Base-by-base conservation (phyloP, 2,888 invertebrate genomes). In the Macroteleia sp. region DNA sequence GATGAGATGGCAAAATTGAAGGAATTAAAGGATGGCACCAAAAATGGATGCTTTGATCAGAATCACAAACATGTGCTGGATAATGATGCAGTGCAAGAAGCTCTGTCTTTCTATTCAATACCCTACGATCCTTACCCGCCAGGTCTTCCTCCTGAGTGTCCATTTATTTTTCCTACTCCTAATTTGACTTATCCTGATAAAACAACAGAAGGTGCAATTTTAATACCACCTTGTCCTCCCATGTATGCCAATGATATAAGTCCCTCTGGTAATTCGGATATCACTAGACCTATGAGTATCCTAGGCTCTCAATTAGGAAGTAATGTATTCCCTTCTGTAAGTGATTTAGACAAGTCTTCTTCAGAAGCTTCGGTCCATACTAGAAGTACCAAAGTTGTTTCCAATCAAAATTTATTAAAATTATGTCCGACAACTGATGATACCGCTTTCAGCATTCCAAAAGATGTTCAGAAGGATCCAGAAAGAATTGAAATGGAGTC, bases 1-100 rank as follows among this genome's bases (percentile, higher is more conserved):
- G 48, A 91, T 6, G 91, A 91, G 44, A 28, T 83, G 8, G 88
- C 88, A 17, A 91, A 87, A 62, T 86, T 88, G 3, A 88, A 83
- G 57, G 88, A 86, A 3, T 8, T 42, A 42, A 25, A 81, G 42
- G 48, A 80, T 52, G 74, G 12, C 6, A 20, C 4, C n/a, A 34
- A 62, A 9, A 39, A 8, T 3, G 32, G 30, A 20, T 25, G 6
- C 2, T 46, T 39, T 14, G 30, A 54, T 25, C 48, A 42, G 9
- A 41, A 10, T 3, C 28, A 48, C 6, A 28, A 10, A 12, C 48
- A 62, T 3, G 9, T 50, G 1, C 12, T 52, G n/a, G 54, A 50
- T 10, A 56, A 44, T 3, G 39, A 74, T 9, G 10, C 34, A 17
- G 28, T 70, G 4, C 74, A 74, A n/a, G 64, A 64, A 3, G 42